Base-by-base conservation (phyloP, 2,797 vertebrate genomes). In the Catostomus latipinnis region DNA sequence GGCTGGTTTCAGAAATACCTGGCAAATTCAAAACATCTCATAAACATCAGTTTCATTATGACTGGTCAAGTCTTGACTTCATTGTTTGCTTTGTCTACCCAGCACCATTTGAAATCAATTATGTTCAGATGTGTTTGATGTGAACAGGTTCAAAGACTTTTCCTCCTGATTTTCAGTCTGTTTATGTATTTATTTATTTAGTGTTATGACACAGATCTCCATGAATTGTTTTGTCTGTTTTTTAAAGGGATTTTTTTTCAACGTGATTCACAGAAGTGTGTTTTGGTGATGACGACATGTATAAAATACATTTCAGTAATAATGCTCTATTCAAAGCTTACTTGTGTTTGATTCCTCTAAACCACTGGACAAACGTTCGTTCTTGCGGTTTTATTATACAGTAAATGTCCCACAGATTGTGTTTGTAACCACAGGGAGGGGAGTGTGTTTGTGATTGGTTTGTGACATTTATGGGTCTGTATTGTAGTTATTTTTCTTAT, bases 21-120 rank as follows among this genome's bases (percentile, higher is more conserved):
- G 11, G 74, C 63, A 50, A 85, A 76, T 66, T 81, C 65, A 80
- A 72, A 81, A 65, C 69, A 57, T 50, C 68, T 68, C 56, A 8
- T 61, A 78, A 75, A 71, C 18, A 49, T 9, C 16, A 67, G 67
- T 88, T 88, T 88, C 85, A 83, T 0, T 86, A 65, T 87, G 86
- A 87, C 58, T 85, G 10, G 9, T 57, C 6, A 10, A 34, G 69
- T 71, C 22, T 82, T 54, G 71, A 52, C 63, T 66, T 49, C 11
- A 46, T 74, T 8, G 22, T 13, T 22, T 54, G 43, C 69, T 45
- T 56, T 77, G 53, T 71, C 45, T 62, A 71, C 48, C 82, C 72
- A 71, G 66, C 72, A 69, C 53, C 63, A 49, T 76, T 81, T 85
- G 65, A 74, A 85, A 82, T 68, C 56, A 71, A 74, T 83, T 81